Conservation (phyloP, 2,113 vertebrate species). For the Chiloscyllium plagiosum region DNA sequence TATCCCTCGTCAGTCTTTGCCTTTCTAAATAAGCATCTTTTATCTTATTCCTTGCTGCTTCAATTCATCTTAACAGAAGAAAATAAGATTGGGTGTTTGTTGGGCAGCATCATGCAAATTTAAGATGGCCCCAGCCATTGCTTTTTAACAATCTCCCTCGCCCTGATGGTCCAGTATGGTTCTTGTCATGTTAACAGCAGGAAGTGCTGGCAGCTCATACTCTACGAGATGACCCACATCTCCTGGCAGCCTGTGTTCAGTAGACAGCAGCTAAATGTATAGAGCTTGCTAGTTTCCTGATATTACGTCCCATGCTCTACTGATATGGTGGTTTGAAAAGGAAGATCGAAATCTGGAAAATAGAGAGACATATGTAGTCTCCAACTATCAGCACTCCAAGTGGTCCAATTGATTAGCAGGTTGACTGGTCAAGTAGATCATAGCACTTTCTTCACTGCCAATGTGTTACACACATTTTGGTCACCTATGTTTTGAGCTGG, state of each 20-base stretch:
- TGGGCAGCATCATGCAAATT: neutral
- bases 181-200: neutral
- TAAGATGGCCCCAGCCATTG: neutral
- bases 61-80: neutral
- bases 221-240: neutral
- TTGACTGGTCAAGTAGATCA: neutral
- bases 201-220: neutral
- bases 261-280: neutral
- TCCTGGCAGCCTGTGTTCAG: neutral
- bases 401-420: neutral
- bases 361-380: neutral
- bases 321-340: neutral
- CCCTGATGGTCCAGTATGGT: neutral
- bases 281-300: neutral
- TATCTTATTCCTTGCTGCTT: neutral
- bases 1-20: too few species aligned
- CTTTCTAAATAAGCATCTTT: too few species aligned
- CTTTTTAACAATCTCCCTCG: too few species aligned
- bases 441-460: neutral
- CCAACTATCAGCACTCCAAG: neutral
- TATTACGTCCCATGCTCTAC: neutral
- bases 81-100: neutral
- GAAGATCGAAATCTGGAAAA: neutral
- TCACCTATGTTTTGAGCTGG: too few species aligned
- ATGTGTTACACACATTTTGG: too few species aligned